Evolutionary conservation across 2,888 invertebrate genomes (phyloP).

Genomic region (Nemotelus nigrinus): DNA sequence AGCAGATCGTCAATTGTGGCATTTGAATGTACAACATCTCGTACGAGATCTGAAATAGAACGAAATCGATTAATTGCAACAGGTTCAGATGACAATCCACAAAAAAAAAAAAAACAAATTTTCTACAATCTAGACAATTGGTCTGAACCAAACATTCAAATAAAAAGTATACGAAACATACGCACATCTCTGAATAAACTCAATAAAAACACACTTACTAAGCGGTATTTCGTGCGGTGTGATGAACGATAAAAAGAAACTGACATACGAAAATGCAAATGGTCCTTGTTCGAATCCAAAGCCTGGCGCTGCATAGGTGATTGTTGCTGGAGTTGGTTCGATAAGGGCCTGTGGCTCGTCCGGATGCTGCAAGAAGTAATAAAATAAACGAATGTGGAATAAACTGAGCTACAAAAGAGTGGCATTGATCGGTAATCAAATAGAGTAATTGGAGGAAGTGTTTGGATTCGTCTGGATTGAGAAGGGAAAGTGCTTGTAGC

Average conservation of each 20-base stretch:
- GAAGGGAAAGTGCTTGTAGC: no score
- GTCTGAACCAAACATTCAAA: no score
- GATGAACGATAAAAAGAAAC: constrained; percentile 64
- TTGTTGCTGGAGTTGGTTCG: constrained; percentile 57
- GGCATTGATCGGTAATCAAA: no score
- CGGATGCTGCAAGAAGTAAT: constrained; percentile 44
- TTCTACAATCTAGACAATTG: no score
- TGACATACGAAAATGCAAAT: constrained; percentile 63
- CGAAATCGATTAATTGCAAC: constrained; percentile 31
- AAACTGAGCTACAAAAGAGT: no score
- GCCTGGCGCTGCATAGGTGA: constrained; percentile 63
- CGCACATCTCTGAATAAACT: no score
- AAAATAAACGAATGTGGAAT: not conserved
- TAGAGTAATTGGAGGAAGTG: no score
- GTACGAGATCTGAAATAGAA: constrained; percentile 59
- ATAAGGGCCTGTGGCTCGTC: constrained; percentile 46
- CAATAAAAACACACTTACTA: constrained; percentile 54
- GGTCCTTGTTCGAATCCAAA: constrained; percentile 63
- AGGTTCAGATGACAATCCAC: no score
- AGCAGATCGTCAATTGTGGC: constrained; percentile 61
- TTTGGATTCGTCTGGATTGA: no score
- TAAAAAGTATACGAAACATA: no score
- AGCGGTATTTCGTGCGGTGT: constrained; percentile 65
- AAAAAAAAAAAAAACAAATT: no score
- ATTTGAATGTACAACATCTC: constrained; percentile 63